Evolutionary conservation across 2,113 vertebrate species (phyloP).

Genomic region (Pyrgilauda ruficollis): DNA sequence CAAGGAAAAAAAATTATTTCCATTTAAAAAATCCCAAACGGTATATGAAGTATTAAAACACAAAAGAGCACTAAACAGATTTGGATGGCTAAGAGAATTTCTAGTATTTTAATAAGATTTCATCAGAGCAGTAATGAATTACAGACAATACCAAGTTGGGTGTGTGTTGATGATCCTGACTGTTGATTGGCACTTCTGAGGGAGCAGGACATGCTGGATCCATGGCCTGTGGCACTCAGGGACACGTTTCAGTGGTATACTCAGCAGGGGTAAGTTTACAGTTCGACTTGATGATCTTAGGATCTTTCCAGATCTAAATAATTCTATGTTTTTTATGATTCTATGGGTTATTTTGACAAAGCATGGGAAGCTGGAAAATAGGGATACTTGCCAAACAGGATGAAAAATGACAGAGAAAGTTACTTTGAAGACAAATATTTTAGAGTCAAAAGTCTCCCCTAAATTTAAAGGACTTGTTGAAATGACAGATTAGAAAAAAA

Average conservation of each 20-base stretch:
- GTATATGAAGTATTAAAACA: background rate
- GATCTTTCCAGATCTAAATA: background rate
- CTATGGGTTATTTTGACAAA: background rate
- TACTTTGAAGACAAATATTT: background rate
- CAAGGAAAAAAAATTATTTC: background rate
- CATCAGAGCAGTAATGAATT: background rate
- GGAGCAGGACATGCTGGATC: background rate
- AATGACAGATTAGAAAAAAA: background rate
- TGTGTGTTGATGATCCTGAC: no score
- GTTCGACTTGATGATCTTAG: background rate
- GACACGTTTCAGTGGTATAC: background rate
- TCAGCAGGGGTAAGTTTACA: background rate
- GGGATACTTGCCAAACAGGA: background rate
- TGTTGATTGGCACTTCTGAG: background rate
- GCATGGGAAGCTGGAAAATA: background rate
- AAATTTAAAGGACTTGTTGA: background rate
- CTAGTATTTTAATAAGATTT: background rate
- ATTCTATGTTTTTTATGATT: background rate
- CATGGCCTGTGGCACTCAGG: background rate
- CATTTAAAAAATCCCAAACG: background rate
- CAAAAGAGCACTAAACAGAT: background rate
- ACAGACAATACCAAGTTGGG: background rate
- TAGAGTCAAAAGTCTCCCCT: background rate
- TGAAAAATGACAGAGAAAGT: background rate
- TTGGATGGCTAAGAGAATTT: background rate